Evolutionary conservation across 1,140 invertebrate species (phyloP).

Genomic region (Adoxophyes honmai): DNA sequence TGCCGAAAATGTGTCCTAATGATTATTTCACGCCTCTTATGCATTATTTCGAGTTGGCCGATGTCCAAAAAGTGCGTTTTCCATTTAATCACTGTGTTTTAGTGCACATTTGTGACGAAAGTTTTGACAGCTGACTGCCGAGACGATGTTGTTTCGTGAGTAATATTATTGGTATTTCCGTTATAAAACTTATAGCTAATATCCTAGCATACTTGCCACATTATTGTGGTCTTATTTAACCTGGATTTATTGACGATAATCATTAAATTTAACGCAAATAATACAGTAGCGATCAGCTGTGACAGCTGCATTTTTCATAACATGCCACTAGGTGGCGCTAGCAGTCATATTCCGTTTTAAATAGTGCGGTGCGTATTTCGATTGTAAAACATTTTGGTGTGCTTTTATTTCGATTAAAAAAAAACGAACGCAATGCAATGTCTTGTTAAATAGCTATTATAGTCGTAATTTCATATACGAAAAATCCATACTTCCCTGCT

Average conservation of each 20-base stretch:
- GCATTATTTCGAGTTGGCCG: slow-evolving; percentile 28
- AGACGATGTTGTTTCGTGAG: slow-evolving; percentile 31
- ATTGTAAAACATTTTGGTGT: background rate
- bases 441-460: too few species aligned
- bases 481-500: too few species aligned
- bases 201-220: background rate
- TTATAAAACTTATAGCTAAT: background rate
- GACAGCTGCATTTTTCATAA: background rate
- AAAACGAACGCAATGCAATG: too few species aligned
- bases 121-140: slow-evolving; percentile 71
- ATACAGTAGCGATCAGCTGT: background rate
- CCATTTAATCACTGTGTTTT: slow-evolving; percentile 48
- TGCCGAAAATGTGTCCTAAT: slow-evolving; percentile 47
- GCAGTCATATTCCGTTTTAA: slow-evolving; percentile 2
- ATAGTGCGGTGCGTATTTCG: background rate
- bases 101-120: slow-evolving; percentile 70
- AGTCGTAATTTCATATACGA: too few species aligned
- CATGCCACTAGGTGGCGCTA: slow-evolving; percentile 21
- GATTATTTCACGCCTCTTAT: slow-evolving; percentile 34
- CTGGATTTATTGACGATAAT: too few species aligned
- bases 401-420: too few species aligned
- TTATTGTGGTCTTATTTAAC: background rate
- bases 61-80: slow-evolving; percentile 39
- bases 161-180: slow-evolving; percentile 23
- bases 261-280: too few species aligned